Conservation (phyloP, 1,140 invertebrate species). For the Asbolus verrucosus region DNA sequence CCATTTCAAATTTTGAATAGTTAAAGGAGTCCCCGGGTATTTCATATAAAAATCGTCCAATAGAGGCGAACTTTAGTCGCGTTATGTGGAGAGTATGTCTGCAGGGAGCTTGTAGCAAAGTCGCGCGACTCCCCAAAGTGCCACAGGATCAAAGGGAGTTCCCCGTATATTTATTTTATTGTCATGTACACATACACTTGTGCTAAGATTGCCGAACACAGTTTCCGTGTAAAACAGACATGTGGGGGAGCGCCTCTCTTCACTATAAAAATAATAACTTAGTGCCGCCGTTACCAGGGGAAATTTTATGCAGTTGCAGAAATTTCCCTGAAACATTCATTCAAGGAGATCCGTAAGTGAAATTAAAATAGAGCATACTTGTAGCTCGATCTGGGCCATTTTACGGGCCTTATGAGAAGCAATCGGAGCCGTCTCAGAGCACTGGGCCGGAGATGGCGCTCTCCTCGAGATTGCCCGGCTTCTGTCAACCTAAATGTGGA, state of each 20-base stretch:
- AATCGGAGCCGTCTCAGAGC: constrained; percentile 37
- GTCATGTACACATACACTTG: constrained; percentile 59
- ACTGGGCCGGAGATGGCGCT: constrained; percentile 47
- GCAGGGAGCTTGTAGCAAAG: constrained; percentile 50
- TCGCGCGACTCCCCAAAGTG: constrained; percentile 55
- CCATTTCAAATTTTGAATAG: constrained; percentile 25
- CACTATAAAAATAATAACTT: constrained; percentile 56
- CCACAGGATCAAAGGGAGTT: constrained; percentile 56
- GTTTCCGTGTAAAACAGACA: constrained; percentile 50
- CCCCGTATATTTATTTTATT: constrained; percentile 59
- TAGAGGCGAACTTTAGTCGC: constrained; percentile 45
- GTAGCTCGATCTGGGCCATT: not conserved
- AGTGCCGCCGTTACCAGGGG: constrained; percentile 7
- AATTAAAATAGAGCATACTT: constrained; percentile 5
- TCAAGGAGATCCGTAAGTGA: not conserved
- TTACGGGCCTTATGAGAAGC: constrained; percentile 24
- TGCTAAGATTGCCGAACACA: constrained; percentile 55
- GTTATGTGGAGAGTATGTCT: constrained; percentile 48
- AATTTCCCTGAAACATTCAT: not conserved
- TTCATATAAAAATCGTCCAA: constrained; percentile 50
- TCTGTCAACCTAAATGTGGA: constrained; percentile 62
- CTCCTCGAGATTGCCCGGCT: constrained; percentile 56
- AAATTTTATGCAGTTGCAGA: not conserved
- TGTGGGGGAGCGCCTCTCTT: constrained; percentile 44
- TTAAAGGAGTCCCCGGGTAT: constrained; percentile 35